Percentiles rank a stretch among this genome's conserved stretches.
phyloP scores from a whole-genome alignment of 2,888 invertebrate genomes.

The Aethes cnicana region DNA sequence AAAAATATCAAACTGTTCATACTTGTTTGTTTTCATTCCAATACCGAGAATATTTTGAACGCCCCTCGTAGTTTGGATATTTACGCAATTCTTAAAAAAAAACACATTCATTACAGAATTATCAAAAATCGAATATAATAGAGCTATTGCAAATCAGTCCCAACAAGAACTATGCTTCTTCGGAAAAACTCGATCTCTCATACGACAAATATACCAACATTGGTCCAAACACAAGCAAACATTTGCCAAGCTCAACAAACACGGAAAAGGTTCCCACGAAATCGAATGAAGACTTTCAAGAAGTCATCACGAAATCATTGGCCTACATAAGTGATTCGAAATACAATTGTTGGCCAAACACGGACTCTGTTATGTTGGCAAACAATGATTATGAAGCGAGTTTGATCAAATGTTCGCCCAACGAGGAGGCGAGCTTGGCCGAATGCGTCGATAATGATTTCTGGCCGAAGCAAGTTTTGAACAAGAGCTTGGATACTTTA shows the following conservation, averaged over 20 bases:
- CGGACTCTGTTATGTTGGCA: neutral
- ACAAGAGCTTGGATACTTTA: constrained; percentile 40
- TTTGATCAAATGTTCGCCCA: constrained; percentile 7
- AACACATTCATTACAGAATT: constrained; percentile 39
- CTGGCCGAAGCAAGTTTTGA: constrained; percentile 47
- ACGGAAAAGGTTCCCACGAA: neutral
- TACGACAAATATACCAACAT: constrained; percentile 37
- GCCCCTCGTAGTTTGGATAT: too few species aligned
- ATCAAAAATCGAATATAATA: constrained; percentile 47
- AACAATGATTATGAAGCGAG: neutral
- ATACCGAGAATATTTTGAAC: too few species aligned
- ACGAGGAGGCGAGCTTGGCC: constrained; percentile 43
- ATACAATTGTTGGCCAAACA: constrained; percentile 2
- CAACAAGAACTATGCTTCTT: constrained; percentile 38
- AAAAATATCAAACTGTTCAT: too few species aligned
- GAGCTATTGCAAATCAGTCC: constrained; percentile 52
- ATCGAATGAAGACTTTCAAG: neutral
- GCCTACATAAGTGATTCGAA: neutral
- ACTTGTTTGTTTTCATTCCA: too few species aligned
- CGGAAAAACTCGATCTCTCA: constrained; percentile 39
- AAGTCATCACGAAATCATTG: constrained; percentile 6
- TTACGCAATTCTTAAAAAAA: too few species aligned
- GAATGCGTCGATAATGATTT: constrained; percentile 53
- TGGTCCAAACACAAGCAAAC: constrained; percentile 20
- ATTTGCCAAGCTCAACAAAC: constrained; percentile 10